Conservation (phyloP, 2,113 vertebrate genomes). For the rat (Rattus norvegicus) region GRCr8 NC_086029.1:77362501-77363000, state of each 20-base stretch:
- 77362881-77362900: slow-evolving; percentile 97
- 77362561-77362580: slow-evolving; percentile 80
- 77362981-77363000: slow-evolving; percentile 86
- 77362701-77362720: slow-evolving; percentile 96
- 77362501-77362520: slow-evolving; percentile 70
- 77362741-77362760: slow-evolving; percentile 92
- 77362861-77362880: slow-evolving; percentile 95
- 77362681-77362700: slow-evolving; percentile 92
- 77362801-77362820: slow-evolving; percentile 94
- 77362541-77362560: slow-evolving; percentile 73
- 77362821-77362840: slow-evolving; percentile 95
- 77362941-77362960: slow-evolving; percentile 86
- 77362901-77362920: slow-evolving; percentile 91
- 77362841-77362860: slow-evolving; percentile 91
- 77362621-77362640: slow-evolving; percentile 94
- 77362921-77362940: slow-evolving; percentile 88
- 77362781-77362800: slow-evolving; percentile 95
- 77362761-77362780: slow-evolving; percentile 95
- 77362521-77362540: slow-evolving; percentile 74
- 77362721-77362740: slow-evolving; percentile 93
- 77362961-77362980: slow-evolving; percentile 85
- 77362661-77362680: slow-evolving; percentile 94
- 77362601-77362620: slow-evolving; percentile 89
- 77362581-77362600: slow-evolving; percentile 89
- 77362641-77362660: slow-evolving; percentile 96